Percentiles rank a stretch among this genome's conserved stretches.
Evolutionary conservation across 2,797 vertebrate species (phyloP).

Genomic region (Anolis apletophallus): DNA sequence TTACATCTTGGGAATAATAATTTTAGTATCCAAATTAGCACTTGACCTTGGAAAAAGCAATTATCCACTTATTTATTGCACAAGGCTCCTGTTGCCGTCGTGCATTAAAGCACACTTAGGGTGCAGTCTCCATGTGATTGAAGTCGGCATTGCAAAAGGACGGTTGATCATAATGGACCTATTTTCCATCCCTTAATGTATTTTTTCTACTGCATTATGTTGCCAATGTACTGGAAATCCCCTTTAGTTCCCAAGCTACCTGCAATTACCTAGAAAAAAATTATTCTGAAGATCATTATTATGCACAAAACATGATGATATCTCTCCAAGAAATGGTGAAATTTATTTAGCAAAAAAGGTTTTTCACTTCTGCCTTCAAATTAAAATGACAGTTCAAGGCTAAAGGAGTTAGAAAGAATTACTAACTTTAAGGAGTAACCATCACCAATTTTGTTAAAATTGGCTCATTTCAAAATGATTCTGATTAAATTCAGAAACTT

Average conservation of each 20-base stretch:
- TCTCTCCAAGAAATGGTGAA: not conserved
- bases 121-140: not conserved
- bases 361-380: not conserved
- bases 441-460: not conserved
- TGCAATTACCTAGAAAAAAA: not conserved
- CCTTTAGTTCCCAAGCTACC: not conserved
- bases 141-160: not conserved
- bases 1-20: not conserved
- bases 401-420: not conserved
- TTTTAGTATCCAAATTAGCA: not conserved
- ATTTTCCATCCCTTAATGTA: not conserved
- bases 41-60: conserved; percentile 4
- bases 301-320: not conserved
- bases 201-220: conserved; percentile 18
- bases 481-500: not conserved
- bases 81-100: not conserved
- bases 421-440: not conserved
- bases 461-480: not conserved
- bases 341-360: not conserved
- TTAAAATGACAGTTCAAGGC: not conserved
- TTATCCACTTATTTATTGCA: not conserved
- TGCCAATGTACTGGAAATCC: conserved; percentile 11
- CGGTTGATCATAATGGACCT: conserved; percentile 10
- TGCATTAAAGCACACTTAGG: not conserved
- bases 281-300: not conserved